Conservation (phyloP, 2,113 vertebrate species). For the Camelus bactrianus region DNA sequence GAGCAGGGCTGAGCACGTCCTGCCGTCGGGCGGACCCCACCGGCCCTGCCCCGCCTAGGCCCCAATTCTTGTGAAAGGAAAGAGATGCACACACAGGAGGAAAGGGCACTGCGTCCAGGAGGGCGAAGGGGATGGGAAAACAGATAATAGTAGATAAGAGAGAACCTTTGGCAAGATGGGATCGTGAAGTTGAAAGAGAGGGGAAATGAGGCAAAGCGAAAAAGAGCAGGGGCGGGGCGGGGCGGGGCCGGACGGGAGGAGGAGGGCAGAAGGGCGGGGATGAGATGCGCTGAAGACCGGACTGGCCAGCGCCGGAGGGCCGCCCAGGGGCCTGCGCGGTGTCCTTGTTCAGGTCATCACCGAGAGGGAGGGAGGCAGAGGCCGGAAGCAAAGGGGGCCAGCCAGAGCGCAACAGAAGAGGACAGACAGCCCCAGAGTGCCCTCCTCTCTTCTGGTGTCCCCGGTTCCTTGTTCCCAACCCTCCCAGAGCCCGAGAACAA, state of each 20-base stretch:
- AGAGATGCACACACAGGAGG: neutral
- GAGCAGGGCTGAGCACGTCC: accelerated
- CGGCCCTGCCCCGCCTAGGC: too few species aligned
- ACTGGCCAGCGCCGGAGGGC: too few species aligned
- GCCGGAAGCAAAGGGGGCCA: accelerated
- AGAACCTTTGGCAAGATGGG: neutral
- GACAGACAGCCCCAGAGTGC: neutral
- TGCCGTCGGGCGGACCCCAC: accelerated
- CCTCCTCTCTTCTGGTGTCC: too few species aligned
- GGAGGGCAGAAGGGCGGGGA: accelerated
- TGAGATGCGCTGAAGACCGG: neutral
- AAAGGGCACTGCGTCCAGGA: accelerated
- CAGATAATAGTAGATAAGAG: neutral
- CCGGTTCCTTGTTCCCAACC: accelerated
- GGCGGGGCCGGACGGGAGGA: accelerated
- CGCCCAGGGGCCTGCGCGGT: accelerated
- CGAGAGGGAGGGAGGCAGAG: neutral
- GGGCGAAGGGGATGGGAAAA: neutral
- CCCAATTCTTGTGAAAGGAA: neutral
- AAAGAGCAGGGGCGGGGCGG: accelerated
- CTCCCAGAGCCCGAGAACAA: neutral
- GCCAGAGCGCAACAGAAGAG: neutral
- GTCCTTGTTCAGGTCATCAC: neutral
- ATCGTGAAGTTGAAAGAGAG: neutral
- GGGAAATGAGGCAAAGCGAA: accelerated